Evolutionary conservation across 2,113 vertebrate genomes (phyloP).

Genomic region (Pterocles orientalis): DNA sequence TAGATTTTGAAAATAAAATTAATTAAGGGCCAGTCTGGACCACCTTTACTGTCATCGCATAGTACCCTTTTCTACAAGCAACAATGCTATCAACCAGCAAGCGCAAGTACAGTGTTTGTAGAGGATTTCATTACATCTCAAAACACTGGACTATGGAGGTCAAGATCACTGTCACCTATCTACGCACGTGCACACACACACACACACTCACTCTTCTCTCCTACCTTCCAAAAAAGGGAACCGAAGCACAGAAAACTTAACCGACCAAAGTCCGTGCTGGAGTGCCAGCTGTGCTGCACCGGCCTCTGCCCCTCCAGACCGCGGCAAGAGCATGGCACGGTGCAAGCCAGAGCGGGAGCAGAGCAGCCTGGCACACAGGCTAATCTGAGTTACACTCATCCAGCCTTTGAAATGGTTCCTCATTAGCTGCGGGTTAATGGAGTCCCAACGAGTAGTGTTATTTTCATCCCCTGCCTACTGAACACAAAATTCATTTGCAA

Average conservation of each 20-base stretch:
- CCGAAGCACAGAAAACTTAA: background rate
- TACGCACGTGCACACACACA: accelerated
- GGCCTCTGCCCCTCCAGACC: background rate
- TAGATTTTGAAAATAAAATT: slow-evolving; percentile 70
- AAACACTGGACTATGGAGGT: slow-evolving; percentile 37
- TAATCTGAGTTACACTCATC: slow-evolving; percentile 51
- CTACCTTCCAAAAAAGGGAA: slow-evolving; percentile 32
- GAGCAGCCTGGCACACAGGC: slow-evolving; percentile 7
- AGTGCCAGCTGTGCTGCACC: background rate
- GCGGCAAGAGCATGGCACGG: background rate
- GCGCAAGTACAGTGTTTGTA: background rate
- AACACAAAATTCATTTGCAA: slow-evolving; percentile 71
- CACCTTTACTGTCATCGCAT: slow-evolving; percentile 53
- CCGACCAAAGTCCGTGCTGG: background rate
- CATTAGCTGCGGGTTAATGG: slow-evolving; percentile 63
- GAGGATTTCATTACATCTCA: slow-evolving; percentile 55
- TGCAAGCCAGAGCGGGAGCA: background rate
- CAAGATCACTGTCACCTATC: slow-evolving; percentile 47
- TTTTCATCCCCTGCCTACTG: slow-evolving; percentile 68
- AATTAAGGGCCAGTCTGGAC: slow-evolving; percentile 61
- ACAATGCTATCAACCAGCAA: slow-evolving; percentile 33
- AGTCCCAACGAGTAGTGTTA: slow-evolving; percentile 62
- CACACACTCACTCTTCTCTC: background rate
- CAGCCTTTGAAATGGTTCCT: slow-evolving; percentile 60
- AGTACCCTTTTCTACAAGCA: slow-evolving; percentile 49